Base-by-base conservation (phyloP, 2,113 vertebrate species). In the Pipa parva region DNA sequence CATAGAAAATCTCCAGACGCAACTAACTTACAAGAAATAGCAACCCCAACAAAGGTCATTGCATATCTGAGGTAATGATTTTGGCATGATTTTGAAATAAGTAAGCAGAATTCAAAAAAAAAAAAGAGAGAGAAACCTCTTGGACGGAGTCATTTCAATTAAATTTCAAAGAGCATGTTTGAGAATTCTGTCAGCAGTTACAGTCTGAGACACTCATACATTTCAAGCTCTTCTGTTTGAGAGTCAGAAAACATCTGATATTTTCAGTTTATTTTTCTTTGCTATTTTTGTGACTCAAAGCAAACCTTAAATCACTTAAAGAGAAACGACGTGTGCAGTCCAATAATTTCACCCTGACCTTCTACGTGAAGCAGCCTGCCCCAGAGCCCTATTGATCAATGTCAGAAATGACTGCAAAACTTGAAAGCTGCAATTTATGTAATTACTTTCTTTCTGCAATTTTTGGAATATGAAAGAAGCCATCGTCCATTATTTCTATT, bases 231-330 rank as follows among this genome's bases (percentile, higher is more conserved):
- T 42, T 8, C 59, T 61, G 24, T 48, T 46, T 48, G 26, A 45
- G 29, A 3, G 29, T 39, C 42, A 29, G 26, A 29, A 42, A 42
- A 12, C 24, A 45, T 61, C 9, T 48, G 26, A 61, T 48, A 29
- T 61, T 24, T 48, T 61, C 25, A 27, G 9, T 20, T 46, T n/a
- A 52, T 65, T 48, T n/a, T 31, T 66, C 15, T 66, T 66, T 66
- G 9, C 39, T 25, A 24, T 45, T 27, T 58, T 58, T 57, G 39
- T 58, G 42, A 46, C 39, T 65, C 25, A 61, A 24, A 10, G 25
- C 24, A 46, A 48, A 21, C 59, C 59, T 46, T 25, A 49, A 66
- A 66, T 28, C 27, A 33, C 28, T 48, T 58, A 56, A 55, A 56
- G 39, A 21, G 55, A 42, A 55, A 54, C 52, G n/a, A 26, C 37